Base-by-base conservation (phyloP, 2,797 vertebrate genomes). In the Sorex maritimensis region DNA sequence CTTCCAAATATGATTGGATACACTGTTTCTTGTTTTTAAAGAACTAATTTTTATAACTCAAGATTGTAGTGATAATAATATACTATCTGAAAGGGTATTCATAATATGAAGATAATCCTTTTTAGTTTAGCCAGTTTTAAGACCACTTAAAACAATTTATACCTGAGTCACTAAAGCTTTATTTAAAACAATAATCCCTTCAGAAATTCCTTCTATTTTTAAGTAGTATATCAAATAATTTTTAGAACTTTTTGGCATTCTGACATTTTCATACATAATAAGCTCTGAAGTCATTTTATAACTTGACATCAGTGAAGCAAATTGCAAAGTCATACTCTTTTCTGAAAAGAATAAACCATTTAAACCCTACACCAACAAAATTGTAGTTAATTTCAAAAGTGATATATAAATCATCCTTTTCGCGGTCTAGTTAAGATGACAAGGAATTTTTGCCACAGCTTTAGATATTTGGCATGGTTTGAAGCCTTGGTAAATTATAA, bases 311-410 rank as follows among this genome's bases (percentile, higher is more conserved):
- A 82, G 7, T 92, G 68, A 94, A n/a, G 41, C n/a, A 63, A 80
- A 3, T 81, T 92, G 0, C 9, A 94, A 61, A 84, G 77, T 90
- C 83, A 82, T 63, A 6, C 84, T 24, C 81, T 88, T 88, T 78
- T 89, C 55, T 90, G 86, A 4, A 93, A 86, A 73, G 19, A 73
- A n/a, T 89, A 55, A 73, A 84, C 55, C 69, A 52, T 21, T 67
- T 88, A 86, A 80, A 94, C 65, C 12, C n/a, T 92, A 67, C 28
- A 3, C 55, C 30, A 79, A n/a, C 4, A 83, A 91, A 85, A 83
- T 86, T 30, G 81, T 87, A 92, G 34, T 86, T 74, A 94, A 90
- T 93, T 95, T 19, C 55, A 30, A 68, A 89, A 88, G 55, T 88
- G 30, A 80, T 84, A 0, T 87, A 14, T 78, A n/a, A 90, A 24